phyloP scores from a whole-genome alignment of 2,888 invertebrate species.

The Brenthis hecate region DNA sequence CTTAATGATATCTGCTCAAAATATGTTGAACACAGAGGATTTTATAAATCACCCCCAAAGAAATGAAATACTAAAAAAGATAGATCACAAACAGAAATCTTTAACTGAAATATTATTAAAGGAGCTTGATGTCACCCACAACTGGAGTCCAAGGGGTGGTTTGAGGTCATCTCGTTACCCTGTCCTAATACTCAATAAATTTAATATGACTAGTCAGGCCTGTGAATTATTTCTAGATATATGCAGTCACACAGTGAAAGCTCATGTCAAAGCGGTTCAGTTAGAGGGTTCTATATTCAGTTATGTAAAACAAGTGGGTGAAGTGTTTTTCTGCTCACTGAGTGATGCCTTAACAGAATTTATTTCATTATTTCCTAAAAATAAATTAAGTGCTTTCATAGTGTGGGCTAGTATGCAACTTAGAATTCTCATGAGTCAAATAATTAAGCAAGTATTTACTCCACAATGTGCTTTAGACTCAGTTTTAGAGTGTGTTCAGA shows the following conservation, averaged over 20 bases:
- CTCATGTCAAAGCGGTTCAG: constrained; percentile 90
- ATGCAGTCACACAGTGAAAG: constrained; percentile 91
- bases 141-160: constrained; percentile 95
- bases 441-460: constrained; percentile 94
- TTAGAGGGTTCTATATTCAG: constrained; percentile 90
- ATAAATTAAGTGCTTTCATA: constrained; percentile 85
- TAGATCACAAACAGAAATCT: constrained; percentile 87
- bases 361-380: constrained; percentile 89
- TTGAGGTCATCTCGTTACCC: constrained; percentile 92
- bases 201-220: constrained; percentile 86
- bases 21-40: constrained; percentile 66
- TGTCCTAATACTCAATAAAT: constrained; percentile 90
- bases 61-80: constrained; percentile 74
- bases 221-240: constrained; percentile 91
- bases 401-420: constrained; percentile 95
- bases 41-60: constrained; percentile 68
- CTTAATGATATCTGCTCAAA: constrained; percentile 85
- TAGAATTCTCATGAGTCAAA: constrained; percentile 89
- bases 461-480: constrained; percentile 93
- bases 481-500: constrained; percentile 92
- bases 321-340: constrained; percentile 92
- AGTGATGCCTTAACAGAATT: constrained; percentile 85
- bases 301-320: constrained; percentile 91
- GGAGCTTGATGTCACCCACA: constrained; percentile 94
- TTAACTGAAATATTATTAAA: constrained; percentile 94